These are phyloP conservation scores for Limnephilus lunatus DNA, from an alignment of 2,888 invertebrate species.

Conservation along the genomic window DNA sequence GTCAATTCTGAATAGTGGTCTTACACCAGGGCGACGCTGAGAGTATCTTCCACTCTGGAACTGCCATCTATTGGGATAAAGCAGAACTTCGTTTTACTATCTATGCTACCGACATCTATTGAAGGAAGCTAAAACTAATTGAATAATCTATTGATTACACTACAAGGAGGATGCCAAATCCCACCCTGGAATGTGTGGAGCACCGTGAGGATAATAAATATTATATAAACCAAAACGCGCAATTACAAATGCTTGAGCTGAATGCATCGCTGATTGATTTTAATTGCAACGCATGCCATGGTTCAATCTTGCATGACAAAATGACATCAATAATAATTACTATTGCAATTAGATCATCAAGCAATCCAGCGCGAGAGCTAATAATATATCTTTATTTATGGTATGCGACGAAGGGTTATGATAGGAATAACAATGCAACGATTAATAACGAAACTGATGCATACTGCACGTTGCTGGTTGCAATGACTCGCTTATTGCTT, in stretches of 20 bases:
- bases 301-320: neutral
- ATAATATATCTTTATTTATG: neutral
- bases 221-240: neutral
- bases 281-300: neutral
- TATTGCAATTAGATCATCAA: neutral
- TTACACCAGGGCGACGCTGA: too few species aligned
- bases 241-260: neutral
- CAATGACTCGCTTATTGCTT: neutral
- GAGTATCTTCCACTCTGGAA: too few species aligned
- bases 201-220: neutral
- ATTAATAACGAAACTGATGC: neutral
- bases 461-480: neutral
- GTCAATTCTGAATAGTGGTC: too few species aligned
- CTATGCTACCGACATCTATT: too few species aligned
- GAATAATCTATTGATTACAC: too few species aligned
- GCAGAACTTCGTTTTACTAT: too few species aligned
- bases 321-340: neutral
- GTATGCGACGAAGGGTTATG: neutral
- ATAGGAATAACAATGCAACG: neutral
- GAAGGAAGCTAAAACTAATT: too few species aligned
- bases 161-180: too few species aligned
- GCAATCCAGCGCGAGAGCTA: neutral
- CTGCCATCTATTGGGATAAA: too few species aligned
- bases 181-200: too few species aligned
- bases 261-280: neutral